phyloP scores from a whole-genome alignment of 2,797 vertebrate genomes.

The Hypotaenidia philippensis region DNA sequence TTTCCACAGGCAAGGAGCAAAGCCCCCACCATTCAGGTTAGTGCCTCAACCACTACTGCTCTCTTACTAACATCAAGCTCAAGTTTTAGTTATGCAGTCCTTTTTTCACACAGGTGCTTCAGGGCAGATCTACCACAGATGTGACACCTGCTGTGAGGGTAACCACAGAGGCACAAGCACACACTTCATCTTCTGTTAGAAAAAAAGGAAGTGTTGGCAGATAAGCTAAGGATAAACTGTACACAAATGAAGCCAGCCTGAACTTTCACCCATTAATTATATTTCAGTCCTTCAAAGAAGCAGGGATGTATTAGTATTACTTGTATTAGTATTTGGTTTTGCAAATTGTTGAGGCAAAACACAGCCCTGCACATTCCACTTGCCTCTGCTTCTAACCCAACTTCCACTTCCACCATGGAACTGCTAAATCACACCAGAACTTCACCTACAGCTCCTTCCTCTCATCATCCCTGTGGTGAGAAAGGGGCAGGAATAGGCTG shows the following conservation, averaged over 20 bases:
- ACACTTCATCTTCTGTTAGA: neutral
- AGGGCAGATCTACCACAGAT: neutral
- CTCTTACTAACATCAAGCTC: neutral
- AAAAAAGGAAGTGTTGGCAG: neutral
- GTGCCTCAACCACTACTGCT: neutral
- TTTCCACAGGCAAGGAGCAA: neutral
- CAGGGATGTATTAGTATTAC: neutral
- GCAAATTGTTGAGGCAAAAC: neutral
- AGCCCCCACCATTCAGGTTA: neutral
- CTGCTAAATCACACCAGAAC: neutral
- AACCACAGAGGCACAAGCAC: neutral
- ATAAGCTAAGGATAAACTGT: neutral
- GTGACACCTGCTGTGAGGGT: neutral
- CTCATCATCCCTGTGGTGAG: neutral
- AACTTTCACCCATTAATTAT: neutral
- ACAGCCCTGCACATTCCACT: neutral
- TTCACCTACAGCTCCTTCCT: neutral
- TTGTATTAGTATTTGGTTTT: neutral
- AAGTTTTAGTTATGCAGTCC: neutral
- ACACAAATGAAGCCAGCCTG: neutral
- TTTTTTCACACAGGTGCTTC: neutral
- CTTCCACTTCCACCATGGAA: neutral
- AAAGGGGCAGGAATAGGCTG: neutral
- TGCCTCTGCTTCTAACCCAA: neutral
- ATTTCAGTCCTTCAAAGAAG: neutral